Percentiles rank a stretch among this genome's conserved stretches.
Evolutionary conservation across 2,113 vertebrate genomes (phyloP).

Genomic region (Meriones unguiculatus): DNA sequence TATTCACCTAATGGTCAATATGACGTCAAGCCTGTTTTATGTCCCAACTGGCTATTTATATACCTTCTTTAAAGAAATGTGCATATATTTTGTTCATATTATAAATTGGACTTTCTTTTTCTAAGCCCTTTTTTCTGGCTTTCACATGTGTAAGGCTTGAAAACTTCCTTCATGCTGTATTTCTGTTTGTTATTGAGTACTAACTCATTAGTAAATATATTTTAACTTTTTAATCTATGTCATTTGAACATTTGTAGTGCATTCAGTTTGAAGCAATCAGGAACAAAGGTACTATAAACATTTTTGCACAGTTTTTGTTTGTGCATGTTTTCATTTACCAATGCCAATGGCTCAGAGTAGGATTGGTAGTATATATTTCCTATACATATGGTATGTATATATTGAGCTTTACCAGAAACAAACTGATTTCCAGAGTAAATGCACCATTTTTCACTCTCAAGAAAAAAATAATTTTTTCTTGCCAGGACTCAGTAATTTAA

Average conservation of each 20-base stretch:
- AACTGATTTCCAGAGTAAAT: slow-evolving; percentile 33
- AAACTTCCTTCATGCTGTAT: neutral
- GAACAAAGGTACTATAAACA: neutral
- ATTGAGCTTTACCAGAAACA: slow-evolving; percentile 28
- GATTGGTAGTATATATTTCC: neutral
- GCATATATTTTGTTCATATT: neutral
- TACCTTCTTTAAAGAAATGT: neutral
- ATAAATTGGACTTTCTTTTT: neutral
- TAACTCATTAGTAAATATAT: neutral
- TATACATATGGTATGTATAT: neutral
- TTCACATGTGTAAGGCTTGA: neutral
- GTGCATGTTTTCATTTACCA: neutral
- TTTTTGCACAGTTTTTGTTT: neutral
- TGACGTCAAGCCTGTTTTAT: neutral
- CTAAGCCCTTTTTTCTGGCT: neutral
- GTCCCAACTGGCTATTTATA: neutral
- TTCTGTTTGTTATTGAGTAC: neutral
- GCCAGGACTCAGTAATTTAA: neutral
- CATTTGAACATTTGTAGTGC: neutral
- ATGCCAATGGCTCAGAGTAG: neutral
- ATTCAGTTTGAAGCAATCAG: slow-evolving; percentile 2
- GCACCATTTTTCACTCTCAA: neutral
- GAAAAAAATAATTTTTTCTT: no score
- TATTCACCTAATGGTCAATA: neutral
- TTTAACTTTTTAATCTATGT: neutral